phyloP scores from a whole-genome alignment of 2,113 vertebrate species.

The Laterallus jamaicensis region DNA sequence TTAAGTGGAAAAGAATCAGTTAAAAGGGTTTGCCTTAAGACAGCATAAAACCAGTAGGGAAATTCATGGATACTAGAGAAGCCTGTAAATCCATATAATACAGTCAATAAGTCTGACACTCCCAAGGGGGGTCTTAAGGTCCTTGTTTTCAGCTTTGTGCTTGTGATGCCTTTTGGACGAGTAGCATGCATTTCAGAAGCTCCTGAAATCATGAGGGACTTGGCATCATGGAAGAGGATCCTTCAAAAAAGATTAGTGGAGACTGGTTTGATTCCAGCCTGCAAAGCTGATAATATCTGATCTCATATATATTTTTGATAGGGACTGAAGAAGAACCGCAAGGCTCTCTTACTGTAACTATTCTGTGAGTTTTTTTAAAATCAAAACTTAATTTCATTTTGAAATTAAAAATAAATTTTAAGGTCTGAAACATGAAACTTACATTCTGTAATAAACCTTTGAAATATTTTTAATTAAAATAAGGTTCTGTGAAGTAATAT shows the following conservation, averaged over 20 bases:
- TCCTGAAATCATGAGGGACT: neutral
- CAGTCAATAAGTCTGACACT: neutral
- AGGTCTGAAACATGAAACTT: neutral
- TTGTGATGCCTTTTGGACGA: neutral
- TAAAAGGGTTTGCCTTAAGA: neutral
- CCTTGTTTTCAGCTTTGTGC: slow-evolving; percentile 16
- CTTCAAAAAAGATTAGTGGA: neutral
- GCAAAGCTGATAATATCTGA: neutral
- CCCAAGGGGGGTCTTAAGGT: neutral
- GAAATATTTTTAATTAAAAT: neutral
- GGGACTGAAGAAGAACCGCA: neutral
- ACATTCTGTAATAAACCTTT: neutral
- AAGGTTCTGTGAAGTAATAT: neutral
- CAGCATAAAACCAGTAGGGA: neutral
- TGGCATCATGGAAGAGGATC: neutral
- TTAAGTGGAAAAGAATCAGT: neutral
- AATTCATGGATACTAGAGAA: neutral
- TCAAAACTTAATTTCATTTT: neutral
- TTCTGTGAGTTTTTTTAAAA: neutral
- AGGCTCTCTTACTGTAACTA: neutral
- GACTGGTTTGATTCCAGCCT: neutral
- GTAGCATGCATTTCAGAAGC: neutral
- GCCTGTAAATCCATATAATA: neutral
- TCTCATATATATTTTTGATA: slow-evolving; percentile 22
- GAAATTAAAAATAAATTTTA: neutral